Percentiles rank a stretch among this genome's conserved stretches.
Evolutionary conservation across 2,113 vertebrate species (phyloP).

Genomic region (Strigops habroptila): DNA sequence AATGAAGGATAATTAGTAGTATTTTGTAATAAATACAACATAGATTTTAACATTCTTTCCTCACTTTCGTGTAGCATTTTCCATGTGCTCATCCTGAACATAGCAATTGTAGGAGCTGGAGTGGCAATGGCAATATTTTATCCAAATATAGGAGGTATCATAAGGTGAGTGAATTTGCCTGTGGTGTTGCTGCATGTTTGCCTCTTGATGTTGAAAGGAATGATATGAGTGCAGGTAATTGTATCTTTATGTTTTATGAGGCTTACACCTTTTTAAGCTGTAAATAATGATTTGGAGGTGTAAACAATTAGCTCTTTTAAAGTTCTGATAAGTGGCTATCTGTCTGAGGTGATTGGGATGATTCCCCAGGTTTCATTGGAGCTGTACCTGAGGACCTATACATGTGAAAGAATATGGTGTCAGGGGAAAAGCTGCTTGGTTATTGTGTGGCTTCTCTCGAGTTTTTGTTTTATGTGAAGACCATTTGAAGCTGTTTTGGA

Average conservation of each 20-base stretch:
- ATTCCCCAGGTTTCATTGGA: neutral
- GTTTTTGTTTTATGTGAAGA: neutral
- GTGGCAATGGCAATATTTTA: conserved; percentile 90
- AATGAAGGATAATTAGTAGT: neutral
- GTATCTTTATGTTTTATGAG: neutral
- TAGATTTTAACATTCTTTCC: neutral
- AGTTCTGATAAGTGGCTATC: neutral
- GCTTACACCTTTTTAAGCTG: neutral
- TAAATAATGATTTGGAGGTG: neutral
- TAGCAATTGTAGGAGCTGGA: conserved; percentile 83
- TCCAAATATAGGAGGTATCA: conserved; percentile 95
- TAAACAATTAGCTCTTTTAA: neutral
- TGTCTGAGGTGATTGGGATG: neutral
- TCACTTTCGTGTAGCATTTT: conserved; percentile 74
- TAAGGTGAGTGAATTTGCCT: conserved; percentile 82
- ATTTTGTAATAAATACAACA: neutral
- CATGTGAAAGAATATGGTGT: neutral
- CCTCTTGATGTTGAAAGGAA: neutral
- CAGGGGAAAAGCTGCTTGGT: neutral
- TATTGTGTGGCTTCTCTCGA: neutral
- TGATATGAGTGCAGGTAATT: neutral
- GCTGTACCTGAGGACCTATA: neutral
- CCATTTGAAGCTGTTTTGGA: neutral
- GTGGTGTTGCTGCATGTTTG: neutral
- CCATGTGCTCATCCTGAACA: conserved; percentile 85